phyloP scores from a whole-genome alignment of 1,140 invertebrate species.

The Chironomus tepperi region DNA sequence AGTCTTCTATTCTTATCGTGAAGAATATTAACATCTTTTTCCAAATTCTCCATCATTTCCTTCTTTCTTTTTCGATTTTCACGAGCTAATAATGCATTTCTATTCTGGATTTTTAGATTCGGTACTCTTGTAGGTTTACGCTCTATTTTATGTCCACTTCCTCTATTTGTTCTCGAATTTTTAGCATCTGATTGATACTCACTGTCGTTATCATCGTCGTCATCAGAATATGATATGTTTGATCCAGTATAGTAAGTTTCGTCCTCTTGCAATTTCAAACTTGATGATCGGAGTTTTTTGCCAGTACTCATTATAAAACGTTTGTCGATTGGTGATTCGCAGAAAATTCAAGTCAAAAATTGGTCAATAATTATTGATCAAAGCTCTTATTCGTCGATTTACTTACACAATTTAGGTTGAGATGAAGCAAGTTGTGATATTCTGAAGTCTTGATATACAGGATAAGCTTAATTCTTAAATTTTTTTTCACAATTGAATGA shows the following conservation, averaged over 20 bases:
- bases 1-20: slow-evolving; percentile 43
- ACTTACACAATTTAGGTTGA: not conserved
- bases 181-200: not conserved
- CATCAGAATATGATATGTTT: not conserved
- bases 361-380: slow-evolving; percentile 21
- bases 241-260: not conserved
- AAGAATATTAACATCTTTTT: slow-evolving; percentile 41
- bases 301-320: not conserved
- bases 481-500: no score
- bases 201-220: not conserved
- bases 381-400: not conserved
- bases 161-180: not conserved
- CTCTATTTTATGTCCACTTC: not conserved
- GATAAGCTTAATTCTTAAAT: no score
- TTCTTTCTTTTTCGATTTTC: slow-evolving; percentile 51
- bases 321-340: not conserved
- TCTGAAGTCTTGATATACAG: not conserved
- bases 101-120: slow-evolving; percentile 33
- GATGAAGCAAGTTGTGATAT: not conserved
- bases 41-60: slow-evolving; percentile 45
- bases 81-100: slow-evolving; percentile 49
- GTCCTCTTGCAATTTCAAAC: not conserved
- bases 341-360: slow-evolving; percentile 19
- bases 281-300: not conserved
- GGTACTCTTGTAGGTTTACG: slow-evolving; percentile 33